Conservation (phyloP, 2,888 invertebrate genomes). For the Heliconius hortense region DNA sequence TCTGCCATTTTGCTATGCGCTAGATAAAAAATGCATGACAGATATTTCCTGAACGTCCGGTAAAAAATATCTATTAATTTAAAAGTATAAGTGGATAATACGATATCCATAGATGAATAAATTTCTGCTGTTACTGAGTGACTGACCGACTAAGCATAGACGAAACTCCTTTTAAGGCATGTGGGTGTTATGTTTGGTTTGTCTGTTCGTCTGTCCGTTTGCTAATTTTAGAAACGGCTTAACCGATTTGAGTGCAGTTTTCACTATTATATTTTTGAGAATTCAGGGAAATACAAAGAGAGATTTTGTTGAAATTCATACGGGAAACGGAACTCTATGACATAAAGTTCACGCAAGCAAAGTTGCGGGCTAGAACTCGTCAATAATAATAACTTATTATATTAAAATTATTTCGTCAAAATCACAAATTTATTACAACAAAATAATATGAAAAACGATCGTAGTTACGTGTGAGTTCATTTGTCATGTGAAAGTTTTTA, state of each 20-base stretch:
- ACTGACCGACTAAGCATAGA: too few species aligned
- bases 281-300: neutral
- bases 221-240: too few species aligned
- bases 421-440: slow-evolving; percentile 18
- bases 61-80: neutral
- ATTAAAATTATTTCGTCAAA: neutral
- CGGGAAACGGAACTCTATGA: neutral
- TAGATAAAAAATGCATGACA: too few species aligned
- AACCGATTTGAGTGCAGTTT: too few species aligned
- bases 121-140: too few species aligned
- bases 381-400: neutral
- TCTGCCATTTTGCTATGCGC: too few species aligned
- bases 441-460: slow-evolving; percentile 26
- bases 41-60: neutral
- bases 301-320: neutral
- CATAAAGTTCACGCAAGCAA: neutral
- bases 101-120: neutral
- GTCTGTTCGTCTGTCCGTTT: too few species aligned
- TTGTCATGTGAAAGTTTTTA: slow-evolving; percentile 36
- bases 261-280: neutral
- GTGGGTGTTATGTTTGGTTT: too few species aligned
- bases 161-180: too few species aligned
- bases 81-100: neutral
- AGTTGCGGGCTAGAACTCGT: neutral
- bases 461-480: slow-evolving; percentile 31